These are phyloP conservation scores for Oedothorax gibbosus DNA, from an alignment of 1,140 invertebrate genomes.

Conservation along the genomic window DNA sequence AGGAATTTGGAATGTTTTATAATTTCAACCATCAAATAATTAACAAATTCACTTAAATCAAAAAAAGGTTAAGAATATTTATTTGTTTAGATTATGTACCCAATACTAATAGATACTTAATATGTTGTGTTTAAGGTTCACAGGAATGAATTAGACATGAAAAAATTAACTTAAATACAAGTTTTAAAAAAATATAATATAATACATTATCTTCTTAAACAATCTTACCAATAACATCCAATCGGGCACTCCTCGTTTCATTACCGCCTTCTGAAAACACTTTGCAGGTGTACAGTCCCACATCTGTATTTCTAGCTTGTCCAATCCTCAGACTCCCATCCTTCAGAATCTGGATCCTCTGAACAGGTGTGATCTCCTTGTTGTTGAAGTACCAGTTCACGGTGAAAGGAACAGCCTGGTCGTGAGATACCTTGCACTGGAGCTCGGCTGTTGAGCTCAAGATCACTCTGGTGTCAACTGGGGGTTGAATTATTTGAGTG, in stretches of 20 bases:
- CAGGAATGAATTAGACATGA: too few species aligned
- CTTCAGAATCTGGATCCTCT: slow-evolving; percentile 65
- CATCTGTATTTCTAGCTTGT: slow-evolving; percentile 71
- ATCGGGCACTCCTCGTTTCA: slow-evolving; percentile 84
- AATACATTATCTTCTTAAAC: neutral
- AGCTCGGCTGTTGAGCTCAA: slow-evolving; percentile 90
- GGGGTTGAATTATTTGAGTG: slow-evolving; percentile 60
- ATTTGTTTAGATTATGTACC: too few species aligned
- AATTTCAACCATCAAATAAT: too few species aligned
- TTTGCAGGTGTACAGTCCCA: slow-evolving; percentile 72
- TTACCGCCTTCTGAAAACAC: slow-evolving; percentile 90
- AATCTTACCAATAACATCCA: slow-evolving; percentile 79
- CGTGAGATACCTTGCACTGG: slow-evolving; percentile 93
- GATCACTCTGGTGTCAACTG: slow-evolving; percentile 74
- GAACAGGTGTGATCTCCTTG: slow-evolving; percentile 67
- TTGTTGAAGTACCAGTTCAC: slow-evolving; percentile 92
- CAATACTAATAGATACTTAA: too few species aligned
- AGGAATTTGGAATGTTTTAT: too few species aligned
- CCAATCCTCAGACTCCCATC: slow-evolving; percentile 71
- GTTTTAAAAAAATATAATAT: too few species aligned
- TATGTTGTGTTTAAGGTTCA: too few species aligned
- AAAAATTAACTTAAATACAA: too few species aligned
- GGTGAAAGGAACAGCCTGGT: slow-evolving; percentile 88
- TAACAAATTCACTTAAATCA: too few species aligned
- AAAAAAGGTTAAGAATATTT: too few species aligned